Conservation (phyloP, 2,113 vertebrate species). For the Apeltes quadracus region DNA sequence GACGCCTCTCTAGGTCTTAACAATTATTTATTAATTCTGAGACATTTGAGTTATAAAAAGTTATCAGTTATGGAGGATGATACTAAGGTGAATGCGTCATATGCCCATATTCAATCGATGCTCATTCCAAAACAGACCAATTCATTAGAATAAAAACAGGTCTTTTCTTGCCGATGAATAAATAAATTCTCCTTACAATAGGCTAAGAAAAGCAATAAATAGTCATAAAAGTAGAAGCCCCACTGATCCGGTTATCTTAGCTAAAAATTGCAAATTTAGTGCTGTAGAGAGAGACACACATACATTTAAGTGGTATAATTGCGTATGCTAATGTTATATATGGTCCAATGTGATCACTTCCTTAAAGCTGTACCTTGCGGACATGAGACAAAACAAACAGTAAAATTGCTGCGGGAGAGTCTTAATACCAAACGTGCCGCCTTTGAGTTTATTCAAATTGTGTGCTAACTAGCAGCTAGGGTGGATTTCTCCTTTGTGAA, state of each 20-base stretch:
- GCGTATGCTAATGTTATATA: neutral
- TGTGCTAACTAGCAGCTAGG: neutral
- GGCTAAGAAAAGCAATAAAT: neutral
- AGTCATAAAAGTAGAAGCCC: neutral
- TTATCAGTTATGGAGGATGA: neutral
- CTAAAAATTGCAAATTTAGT: neutral
- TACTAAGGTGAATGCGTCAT: neutral
- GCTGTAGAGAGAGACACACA: neutral
- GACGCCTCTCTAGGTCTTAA: neutral
- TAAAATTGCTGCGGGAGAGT: neutral
- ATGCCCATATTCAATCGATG: neutral
- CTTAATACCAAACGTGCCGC: neutral
- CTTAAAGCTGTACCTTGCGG: neutral
- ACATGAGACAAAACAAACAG: neutral
- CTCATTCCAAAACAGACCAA: neutral
- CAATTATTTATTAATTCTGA: neutral
- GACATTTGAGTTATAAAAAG: neutral
- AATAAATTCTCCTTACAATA: neutral
- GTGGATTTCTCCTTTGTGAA: conserved; percentile 55
- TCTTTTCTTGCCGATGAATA: neutral
- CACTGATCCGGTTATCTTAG: neutral
- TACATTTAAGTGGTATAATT: neutral
- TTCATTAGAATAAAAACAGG: conserved; percentile 7
- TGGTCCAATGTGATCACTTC: neutral
- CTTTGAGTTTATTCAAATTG: neutral